Base-by-base conservation (phyloP, 2,797 vertebrate species). In the Pseudochaenichthys georgianus region DNA sequence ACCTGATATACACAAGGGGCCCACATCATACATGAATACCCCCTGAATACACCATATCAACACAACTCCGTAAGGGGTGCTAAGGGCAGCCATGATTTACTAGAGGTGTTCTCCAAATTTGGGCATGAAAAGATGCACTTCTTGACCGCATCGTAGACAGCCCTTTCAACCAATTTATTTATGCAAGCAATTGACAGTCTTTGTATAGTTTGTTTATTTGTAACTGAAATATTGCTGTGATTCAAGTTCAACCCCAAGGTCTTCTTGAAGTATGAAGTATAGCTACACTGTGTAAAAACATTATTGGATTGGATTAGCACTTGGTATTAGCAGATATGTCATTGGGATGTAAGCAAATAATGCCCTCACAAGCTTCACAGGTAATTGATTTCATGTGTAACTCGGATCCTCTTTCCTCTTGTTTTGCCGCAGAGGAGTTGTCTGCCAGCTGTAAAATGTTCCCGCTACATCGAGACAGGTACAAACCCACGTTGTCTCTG, bases 391-490 rank as follows among this genome's bases (percentile, higher is more conserved):
- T 21, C 53, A 45, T 47, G 70, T 77, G 16, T 89, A 87, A 89
- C 84, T n/a, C 64, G 68, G 48, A 64, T 61, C 42, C 7, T 92
- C 43, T 90, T 48, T 80, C 75, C 84, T 74, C 75, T 75, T 70
- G 62, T 85, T 73, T 68, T 75, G 81, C 92, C 90, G 88, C 92
- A 93, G 85, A 89, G 88, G 89, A 92, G 81, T 81, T 87, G 72
- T 63, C 79, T 61, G 60, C 75, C 21, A 85, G 78, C 91, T 89
- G 82, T 94, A 92, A 94, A 89, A 94, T 94, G 94, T 93, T 93
- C 90, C 93, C 89, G 62, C 81, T 89, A 83, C 93, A 94, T 64
- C 87, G 91, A 93, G 93, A 94, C 81, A 94, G 94, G 94, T 95
- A 95, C 77, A 70, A 43, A 67, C 73, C 48, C 62, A 23, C 48